Evolutionary conservation across 2,113 vertebrate genomes (phyloP), one percentile per base, ranked within the genome.

Genomic region (Mesoclemmys tuberculata): DNA sequence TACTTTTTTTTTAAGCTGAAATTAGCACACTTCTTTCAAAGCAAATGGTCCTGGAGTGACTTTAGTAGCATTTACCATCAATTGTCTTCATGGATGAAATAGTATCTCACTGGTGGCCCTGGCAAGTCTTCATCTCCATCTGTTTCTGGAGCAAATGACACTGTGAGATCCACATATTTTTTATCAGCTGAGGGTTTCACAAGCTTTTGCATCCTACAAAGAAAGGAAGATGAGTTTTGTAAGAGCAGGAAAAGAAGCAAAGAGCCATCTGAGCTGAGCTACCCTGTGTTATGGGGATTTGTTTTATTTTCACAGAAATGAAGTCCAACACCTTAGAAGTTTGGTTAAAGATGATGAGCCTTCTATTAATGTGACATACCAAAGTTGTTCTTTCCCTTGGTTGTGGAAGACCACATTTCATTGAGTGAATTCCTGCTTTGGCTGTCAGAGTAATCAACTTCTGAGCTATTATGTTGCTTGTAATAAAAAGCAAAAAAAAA

Each of bases 21-120:
- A 96, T 93, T 95, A 97, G 85, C 91, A 94, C 77, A 91, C 86
- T 97, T 93, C 97, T 93, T 96, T 92, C 90, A 97, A 93, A 94
- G 94, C 48, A 96, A 97, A 90, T 68, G 80, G 96, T 97, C 93
- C 82, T 35, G 84, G 87, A 96, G 85, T 85, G 93, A 94, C 46
- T 90, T 95, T 46, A 90, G 90, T 95, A 96, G 49, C 94, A 97
- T 74, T 46, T 97, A 96, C 74, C 90, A 56, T 96, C 98, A 98
- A 85, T 98, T 98, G 78, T 93, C 95, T 90, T 98, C 97, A 61
- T 97, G 97, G 96, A 97, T 98, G 98, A 99, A 99, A 98, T 98
- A 98, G 96, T 99, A 99, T 98, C 99, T 99, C 93, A 99, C 99
- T 44, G 99, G 99, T 4, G 99, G 99, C 58, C 99, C 99, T 4